Conservation (phyloP, 2,797 vertebrate genomes). For the Coracias cyanogaster region DNA sequence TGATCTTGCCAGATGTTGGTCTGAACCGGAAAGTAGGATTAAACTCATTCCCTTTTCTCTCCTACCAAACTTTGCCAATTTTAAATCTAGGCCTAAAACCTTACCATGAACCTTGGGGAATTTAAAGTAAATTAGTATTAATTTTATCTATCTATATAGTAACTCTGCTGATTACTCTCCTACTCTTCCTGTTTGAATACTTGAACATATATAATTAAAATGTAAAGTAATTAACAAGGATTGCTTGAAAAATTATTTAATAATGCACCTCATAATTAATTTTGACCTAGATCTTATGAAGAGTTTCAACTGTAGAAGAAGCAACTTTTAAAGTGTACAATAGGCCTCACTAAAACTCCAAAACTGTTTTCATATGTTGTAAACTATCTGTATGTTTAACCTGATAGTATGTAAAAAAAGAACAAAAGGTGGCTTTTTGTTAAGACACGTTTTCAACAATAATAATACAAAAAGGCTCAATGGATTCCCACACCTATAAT, state of each 20-base stretch:
- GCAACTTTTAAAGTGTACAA: not conserved
- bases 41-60: not conserved
- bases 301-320: not conserved
- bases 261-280: not conserved
- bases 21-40: not conserved
- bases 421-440: slow-evolving; percentile 37
- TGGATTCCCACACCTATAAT: not conserved
- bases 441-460: slow-evolving; percentile 32
- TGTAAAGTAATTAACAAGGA: not conserved
- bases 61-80: not conserved
- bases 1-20: not conserved
- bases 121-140: not conserved
- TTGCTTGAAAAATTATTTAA: slow-evolving; percentile 16
- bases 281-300: not conserved
- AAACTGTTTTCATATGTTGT: not conserved
- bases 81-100: not conserved
- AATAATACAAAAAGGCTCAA: slow-evolving; percentile 24
- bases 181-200: not conserved
- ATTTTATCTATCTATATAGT: not conserved
- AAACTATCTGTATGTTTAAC: not conserved
- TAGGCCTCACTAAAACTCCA: not conserved
- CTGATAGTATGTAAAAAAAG: not conserved
- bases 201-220: slow-evolving; percentile 21
- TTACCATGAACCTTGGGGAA: not conserved
- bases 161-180: not conserved